These are phyloP conservation scores for Synergus itoensis DNA, from an alignment of 2,888 invertebrate genomes.

Conservation along the genomic window DNA sequence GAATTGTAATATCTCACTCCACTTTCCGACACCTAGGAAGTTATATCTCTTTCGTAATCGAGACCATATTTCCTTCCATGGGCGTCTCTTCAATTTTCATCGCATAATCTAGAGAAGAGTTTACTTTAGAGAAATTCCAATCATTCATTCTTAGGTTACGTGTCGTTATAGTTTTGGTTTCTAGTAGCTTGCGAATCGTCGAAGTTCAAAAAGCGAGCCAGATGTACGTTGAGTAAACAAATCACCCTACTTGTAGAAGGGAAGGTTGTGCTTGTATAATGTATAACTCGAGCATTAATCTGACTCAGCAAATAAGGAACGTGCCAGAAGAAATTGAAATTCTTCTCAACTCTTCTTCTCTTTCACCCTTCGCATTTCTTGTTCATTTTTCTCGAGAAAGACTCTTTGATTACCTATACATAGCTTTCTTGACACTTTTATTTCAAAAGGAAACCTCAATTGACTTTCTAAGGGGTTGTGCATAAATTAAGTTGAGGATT, in stretches of 20 bases:
- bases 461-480: too few species aligned
- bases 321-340: slow-evolving; percentile 17
- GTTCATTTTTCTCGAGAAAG: slow-evolving; percentile 7
- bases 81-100: background rate
- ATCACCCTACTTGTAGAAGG: slow-evolving; percentile 9
- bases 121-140: background rate
- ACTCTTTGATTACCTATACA: background rate
- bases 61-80: background rate
- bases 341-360: background rate
- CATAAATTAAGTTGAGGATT: too few species aligned
- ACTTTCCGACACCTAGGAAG: background rate
- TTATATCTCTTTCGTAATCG: background rate
- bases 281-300: slow-evolving; percentile 8
- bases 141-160: background rate
- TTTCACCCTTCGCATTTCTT: background rate
- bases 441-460: background rate
- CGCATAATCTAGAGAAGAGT: background rate
- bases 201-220: background rate
- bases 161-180: background rate
- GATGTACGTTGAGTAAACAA: slow-evolving; percentile 15
- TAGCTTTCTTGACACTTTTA: background rate
- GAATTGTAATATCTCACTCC: slow-evolving; percentile 7
- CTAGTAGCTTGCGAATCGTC: background rate
- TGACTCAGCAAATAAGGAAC: slow-evolving; percentile 8
- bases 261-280: slow-evolving; percentile 7